phyloP scores from a whole-genome alignment of 2,113 vertebrate genomes.

The Siniperca knerii region DNA sequence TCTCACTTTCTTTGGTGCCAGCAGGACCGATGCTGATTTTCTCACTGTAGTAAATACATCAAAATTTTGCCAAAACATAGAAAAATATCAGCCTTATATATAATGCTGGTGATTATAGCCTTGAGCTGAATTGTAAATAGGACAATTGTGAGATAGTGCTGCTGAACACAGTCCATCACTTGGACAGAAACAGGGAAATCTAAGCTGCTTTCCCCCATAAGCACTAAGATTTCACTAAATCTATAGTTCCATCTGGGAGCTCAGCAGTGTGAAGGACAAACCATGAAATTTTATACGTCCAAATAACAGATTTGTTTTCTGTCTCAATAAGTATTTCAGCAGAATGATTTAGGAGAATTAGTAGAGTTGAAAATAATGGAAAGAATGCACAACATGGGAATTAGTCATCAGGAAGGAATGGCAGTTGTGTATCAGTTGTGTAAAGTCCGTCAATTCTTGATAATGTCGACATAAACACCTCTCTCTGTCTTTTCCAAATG shows the following conservation, averaged over 20 bases:
- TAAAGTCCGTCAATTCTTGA: conserved; percentile 28
- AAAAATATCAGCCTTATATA: neutral
- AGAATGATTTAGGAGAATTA: neutral
- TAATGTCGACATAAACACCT: conserved; percentile 39
- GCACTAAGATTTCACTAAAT: conserved; percentile 25
- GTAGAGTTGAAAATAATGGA: conserved; percentile 16
- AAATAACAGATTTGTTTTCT: conserved; percentile 6
- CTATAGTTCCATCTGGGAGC: conserved; percentile 27
- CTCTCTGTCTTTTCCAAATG: conserved; percentile 21
- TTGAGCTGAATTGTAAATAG: neutral
- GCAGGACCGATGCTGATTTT: neutral
- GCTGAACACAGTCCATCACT: conserved; percentile 2
- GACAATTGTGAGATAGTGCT: neutral
- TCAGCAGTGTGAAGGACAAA: conserved; percentile 30
- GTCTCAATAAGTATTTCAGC: conserved; percentile 21
- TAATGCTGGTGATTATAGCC: neutral
- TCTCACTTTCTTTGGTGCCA: neutral
- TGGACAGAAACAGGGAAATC: neutral
- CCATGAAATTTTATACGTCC: conserved; percentile 9
- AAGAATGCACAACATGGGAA: conserved; percentile 21
- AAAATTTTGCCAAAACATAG: neutral
- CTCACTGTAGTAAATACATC: conserved; percentile 1
- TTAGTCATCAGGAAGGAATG: conserved; percentile 44
- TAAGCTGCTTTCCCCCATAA: neutral
- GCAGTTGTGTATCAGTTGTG: conserved; percentile 12